Evolutionary conservation across 2,888 invertebrate species (phyloP).

Genomic region (Argyresthia albistria): DNA sequence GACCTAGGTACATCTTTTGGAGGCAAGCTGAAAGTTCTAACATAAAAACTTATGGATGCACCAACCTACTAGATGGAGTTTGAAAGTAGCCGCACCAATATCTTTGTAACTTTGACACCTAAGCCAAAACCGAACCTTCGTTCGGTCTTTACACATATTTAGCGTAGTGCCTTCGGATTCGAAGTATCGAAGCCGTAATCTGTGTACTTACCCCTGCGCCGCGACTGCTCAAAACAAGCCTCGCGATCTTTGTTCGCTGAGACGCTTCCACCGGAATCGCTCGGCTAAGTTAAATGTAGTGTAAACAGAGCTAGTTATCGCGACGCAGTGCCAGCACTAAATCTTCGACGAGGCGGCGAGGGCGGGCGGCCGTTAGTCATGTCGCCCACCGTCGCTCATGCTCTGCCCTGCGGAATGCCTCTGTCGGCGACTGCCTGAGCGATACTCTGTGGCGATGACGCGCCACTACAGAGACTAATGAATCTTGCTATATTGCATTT

Average conservation of each 20-base stretch:
- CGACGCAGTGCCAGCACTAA: constrained; percentile 39
- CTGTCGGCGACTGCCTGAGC: constrained; percentile 6
- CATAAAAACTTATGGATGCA: too few relatives aligned
- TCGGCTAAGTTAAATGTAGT: constrained; percentile 58
- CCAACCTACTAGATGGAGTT: too few relatives aligned
- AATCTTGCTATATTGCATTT: too few relatives aligned
- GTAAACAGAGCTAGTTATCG: constrained; percentile 47
- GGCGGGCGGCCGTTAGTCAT: constrained; percentile 40
- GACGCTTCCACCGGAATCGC: constrained; percentile 22
- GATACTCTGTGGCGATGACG: constrained; percentile 15
- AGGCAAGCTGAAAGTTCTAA: too few relatives aligned
- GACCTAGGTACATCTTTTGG: too few relatives aligned
- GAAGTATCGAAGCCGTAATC: too few relatives aligned
- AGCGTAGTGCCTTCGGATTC: too few relatives aligned
- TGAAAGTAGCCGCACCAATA: too few relatives aligned
- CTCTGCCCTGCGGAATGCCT: constrained; percentile 24
- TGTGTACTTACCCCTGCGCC: too few relatives aligned
- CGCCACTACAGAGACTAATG: background rate
- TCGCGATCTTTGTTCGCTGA: constrained; percentile 27
- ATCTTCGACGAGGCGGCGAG: constrained; percentile 28
- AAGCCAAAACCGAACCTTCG: too few relatives aligned
- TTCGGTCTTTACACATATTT: too few relatives aligned
- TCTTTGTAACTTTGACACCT: too few relatives aligned
- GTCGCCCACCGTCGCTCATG: constrained; percentile 37
- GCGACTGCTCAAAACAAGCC: background rate